phyloP scores from a whole-genome alignment of 2,888 invertebrate species.

The Erebia aethiops region DNA sequence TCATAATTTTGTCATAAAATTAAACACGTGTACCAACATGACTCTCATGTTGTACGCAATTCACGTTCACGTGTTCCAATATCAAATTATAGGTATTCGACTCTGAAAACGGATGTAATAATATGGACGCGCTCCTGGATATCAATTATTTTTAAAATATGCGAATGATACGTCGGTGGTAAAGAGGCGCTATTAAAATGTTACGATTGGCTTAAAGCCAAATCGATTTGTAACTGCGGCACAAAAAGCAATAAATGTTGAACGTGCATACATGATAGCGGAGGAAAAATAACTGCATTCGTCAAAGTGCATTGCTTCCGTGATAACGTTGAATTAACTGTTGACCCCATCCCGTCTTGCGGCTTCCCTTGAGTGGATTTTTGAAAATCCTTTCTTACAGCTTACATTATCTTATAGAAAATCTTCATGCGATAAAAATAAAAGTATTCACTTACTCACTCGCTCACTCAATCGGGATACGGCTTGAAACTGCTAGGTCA shows the following conservation, averaged over 20 bases:
- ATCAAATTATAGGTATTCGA: background rate
- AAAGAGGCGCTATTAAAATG: constrained; percentile 73
- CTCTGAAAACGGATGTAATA: background rate
- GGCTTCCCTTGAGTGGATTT: no score
- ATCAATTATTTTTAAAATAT: constrained; percentile 44
- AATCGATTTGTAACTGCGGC: constrained; percentile 80
- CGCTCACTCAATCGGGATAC: no score
- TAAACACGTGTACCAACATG: background rate
- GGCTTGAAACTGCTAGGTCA: no score
- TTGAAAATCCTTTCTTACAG: no score
- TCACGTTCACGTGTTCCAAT: background rate
- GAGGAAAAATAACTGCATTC: constrained; percentile 72
- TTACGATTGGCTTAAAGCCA: constrained; percentile 76
- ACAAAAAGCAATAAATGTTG: constrained; percentile 79
- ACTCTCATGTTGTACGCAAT: background rate
- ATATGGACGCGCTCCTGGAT: background rate
- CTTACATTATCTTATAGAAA: no score
- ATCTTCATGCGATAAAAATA: no score
- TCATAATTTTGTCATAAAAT: no score
- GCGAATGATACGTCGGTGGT: constrained; percentile 47
- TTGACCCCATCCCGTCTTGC: background rate
- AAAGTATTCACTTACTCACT: no score
- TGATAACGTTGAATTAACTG: constrained; percentile 53
- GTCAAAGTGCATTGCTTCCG: constrained; percentile 63
- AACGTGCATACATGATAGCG: constrained; percentile 74